A percentile compares a stretch with the other conserved stretches of the same genome.
These are phyloP conservation scores for Pygmarrhopalites habei DNA, from an alignment of 1,140 invertebrate genomes.

Conservation along the genomic window DNA sequence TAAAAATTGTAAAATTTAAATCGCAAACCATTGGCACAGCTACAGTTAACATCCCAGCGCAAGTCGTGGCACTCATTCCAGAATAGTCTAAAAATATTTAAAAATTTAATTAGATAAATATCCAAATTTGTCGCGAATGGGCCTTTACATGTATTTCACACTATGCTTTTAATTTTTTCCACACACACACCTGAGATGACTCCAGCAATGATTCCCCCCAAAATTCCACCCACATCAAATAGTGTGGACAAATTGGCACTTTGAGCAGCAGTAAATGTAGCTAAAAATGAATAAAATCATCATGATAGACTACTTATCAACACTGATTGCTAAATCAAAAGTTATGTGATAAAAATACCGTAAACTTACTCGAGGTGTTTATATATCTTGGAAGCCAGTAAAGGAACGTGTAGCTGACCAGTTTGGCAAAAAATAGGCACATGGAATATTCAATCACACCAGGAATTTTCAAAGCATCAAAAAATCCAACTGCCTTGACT, in stretches of 20 bases:
- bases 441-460: conserved; percentile 91
- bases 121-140: no score
- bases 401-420: conserved; percentile 94
- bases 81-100: no score
- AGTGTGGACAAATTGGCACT: conserved; percentile 80
- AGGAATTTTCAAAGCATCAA: conserved; percentile 72
- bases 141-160: no score
- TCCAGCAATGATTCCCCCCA: conserved; percentile 83
- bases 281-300: conserved; percentile 47
- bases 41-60: conserved; percentile 68
- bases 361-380: conserved; percentile 65
- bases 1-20: no score
- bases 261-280: conserved; percentile 56
- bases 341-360: no score
- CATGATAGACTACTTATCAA: no score
- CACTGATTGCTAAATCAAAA: no score
- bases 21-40: conserved; percentile 71
- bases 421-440: conserved; percentile 92
- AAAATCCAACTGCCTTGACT: conserved; percentile 64
- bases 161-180: no score
- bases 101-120: no score
- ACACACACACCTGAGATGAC: no score
- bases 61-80: conserved; percentile 76
- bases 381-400: conserved; percentile 94
- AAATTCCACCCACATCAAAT: conserved; percentile 84